Evolutionary conservation across 1,140 invertebrate species (phyloP), one percentile per base, ranked within the genome.

Genomic region (Nymphalis io): DNA sequence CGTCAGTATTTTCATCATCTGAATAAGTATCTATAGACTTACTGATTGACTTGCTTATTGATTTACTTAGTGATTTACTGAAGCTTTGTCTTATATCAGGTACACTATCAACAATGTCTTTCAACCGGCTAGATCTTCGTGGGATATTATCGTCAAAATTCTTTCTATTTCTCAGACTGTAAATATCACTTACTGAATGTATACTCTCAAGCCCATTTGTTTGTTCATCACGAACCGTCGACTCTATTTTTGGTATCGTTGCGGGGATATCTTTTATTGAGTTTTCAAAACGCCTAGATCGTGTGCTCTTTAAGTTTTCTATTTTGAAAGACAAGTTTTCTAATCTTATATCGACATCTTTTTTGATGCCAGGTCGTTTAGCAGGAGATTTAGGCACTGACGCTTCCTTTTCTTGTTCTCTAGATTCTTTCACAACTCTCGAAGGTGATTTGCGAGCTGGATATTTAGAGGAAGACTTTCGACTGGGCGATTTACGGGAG

Each of bases 1-100:
- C 78, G 21, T 84, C 86, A 57, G 80, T 80, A 70, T 81, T 78
- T 60, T 91, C 89, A 38, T 87, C 88, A 75, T 91, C 89, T 3
- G 88, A 91, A 60, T 73, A 82, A 21, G 79, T 78, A 21, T 81
- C 85, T 62, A 87, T 60, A 16, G 87, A 87, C 63, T 88, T 82
- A 68, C 87, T 89, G 6, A 85, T 68, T 6, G 87, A 89, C 61
- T 88, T 87, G 65, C 85, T 86, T 4, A 77, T 53, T 16, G 76
- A 79, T 61, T 79, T 75, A 68, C 82, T 89, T 20, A 84, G 33
- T 6, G 85, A 88, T 62, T 88, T 88, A 66, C 83, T 89, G 4
- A 84, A 67, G 60, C 89, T 91, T 20, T 81, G 72, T 72, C 78
- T 84, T 3, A 83, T 83, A 27, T 89, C 84, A 48, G 82, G 76